Evolutionary conservation across 1,140 invertebrate genomes (phyloP), one percentile per base, ranked within the genome.

Genomic region (Anastrepha ludens): DNA sequence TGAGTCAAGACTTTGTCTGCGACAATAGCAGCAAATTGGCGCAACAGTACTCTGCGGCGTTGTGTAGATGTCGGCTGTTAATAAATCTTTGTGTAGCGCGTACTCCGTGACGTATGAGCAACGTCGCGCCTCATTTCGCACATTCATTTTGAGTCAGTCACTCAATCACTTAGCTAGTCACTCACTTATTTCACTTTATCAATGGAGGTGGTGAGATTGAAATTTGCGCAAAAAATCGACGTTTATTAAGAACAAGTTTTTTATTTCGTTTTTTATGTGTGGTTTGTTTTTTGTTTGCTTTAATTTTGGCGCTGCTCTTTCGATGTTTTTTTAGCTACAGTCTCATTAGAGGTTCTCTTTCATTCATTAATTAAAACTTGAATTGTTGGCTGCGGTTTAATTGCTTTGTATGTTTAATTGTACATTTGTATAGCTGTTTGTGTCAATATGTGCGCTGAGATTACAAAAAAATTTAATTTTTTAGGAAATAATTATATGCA

Each of bases 41-140:
- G 67, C 67, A 13, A 20, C 7, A 9, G n/a, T 29, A n/a, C 17
- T 41, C 67, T 0, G 13, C 17, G 67, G 41, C 67, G 17, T 47
- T 47, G 67, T 2, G 41, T 41, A 74, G n/a, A 74, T 74, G 39
- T 74, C 44, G 74, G 74, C 74, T 6, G n/a, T 55, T 81, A 41
- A 41, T 47, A 29, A 29, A 55, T 81, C 74, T n/a, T 50, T 81
- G 47, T 50, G 6, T 1, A 41, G 3, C 6, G 7, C 74, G 74
- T 55, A 29, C 47, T 7, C n/a, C 50, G 17, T 81, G 74, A 17
- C 47, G 74, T 81, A 81, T 81, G 74, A 81, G 74, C n/a, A 81
- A 81, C 74, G 74, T 78, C n/a, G 47, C 17, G 67, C 11, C 41
- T 70, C 67, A n/a, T 78, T 78, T 78, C 8, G 47, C 74, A 55